phyloP scores from a whole-genome alignment of 1,140 invertebrate species.

The Dendrolimus punctatus region DNA sequence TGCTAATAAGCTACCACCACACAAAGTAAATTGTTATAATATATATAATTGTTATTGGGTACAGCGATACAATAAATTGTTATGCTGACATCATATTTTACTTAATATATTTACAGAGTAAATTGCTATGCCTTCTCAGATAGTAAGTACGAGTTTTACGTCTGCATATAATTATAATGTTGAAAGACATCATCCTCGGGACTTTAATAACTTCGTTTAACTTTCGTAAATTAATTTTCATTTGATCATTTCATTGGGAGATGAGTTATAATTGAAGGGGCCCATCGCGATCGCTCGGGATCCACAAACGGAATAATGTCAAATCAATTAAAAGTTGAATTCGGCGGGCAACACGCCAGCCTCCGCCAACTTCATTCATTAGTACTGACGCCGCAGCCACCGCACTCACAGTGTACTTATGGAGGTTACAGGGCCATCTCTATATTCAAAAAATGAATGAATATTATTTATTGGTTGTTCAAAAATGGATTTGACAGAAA shows the following conservation, averaged over 20 bases:
- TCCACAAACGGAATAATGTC: conserved; percentile 59
- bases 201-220: conserved; percentile 53
- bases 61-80: too few species aligned
- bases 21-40: too few species aligned
- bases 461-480: too few species aligned
- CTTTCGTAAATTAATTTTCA: conserved; percentile 58
- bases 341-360: conserved; percentile 39
- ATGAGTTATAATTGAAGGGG: conserved; percentile 60
- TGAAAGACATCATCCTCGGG: conserved; percentile 20
- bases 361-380: conserved; percentile 38
- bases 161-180: conserved; percentile 16
- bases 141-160: too few species aligned
- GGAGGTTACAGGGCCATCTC: too few species aligned
- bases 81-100: too few species aligned
- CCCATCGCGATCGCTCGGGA: conserved; percentile 35
- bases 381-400: conserved; percentile 22
- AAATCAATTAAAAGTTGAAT: conserved; percentile 63
- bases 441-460: too few species aligned
- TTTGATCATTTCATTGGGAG: conserved; percentile 58
- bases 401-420: conserved; percentile 5
- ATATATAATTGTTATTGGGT: too few species aligned
- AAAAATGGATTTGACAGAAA: too few species aligned
- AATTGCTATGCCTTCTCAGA: too few species aligned
- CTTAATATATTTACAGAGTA: too few species aligned
- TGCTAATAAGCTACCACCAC: too few species aligned